Evolutionary conservation across 2,113 vertebrate species (phyloP), one percentile per base, ranked within the genome.

Genomic region (Brachyhypopomus gauderio): DNA sequence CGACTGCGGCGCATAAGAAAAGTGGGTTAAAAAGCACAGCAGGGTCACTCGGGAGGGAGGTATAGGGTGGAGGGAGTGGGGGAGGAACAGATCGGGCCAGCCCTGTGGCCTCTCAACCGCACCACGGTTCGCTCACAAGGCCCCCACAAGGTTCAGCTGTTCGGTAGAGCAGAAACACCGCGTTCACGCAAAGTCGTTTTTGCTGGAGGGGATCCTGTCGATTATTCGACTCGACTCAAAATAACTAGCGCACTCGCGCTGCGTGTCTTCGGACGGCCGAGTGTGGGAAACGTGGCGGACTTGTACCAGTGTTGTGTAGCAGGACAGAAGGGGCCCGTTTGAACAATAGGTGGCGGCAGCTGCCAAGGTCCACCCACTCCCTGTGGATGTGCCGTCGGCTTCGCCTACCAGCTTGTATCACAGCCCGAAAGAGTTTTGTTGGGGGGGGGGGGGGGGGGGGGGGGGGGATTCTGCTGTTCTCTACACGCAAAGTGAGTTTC

Each of bases 11-110:
- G 8, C 58, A 62, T 71, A 77, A 60, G 12, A 70, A 75, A 83
- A 79, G 64, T 56, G 66, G 77, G 83, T 82, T 80, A 76, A 80
- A 85, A 80, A 77, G 73, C 74, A 34, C 73, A 78, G 72, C 72
- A 72, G 74, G 78, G 67, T 64, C 63, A 70, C 60, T 27, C 52
- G 58, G 25, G 36, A 52, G 62, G 27, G 77, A 20, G 27, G 20
- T 25, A 30, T 1, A 16, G n/a, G 58, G 36, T 27, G 58, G 38
- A 19, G 41, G 3, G 30, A 75, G 58, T 25, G 78, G 30, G 69
- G 6, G 14, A n/a, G 56, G n/a, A n/a, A 59, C 41, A 71, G 67
- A 20, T 70, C 58, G 23, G n/a, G 56, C 17, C 55, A 58, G 56
- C 58, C 60, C 34, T n/a, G 60, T 25, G 6, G 67, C 36, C 34